Conservation (phyloP, 2,797 vertebrate genomes). For the Lutjanus argentimaculatus region DNA sequence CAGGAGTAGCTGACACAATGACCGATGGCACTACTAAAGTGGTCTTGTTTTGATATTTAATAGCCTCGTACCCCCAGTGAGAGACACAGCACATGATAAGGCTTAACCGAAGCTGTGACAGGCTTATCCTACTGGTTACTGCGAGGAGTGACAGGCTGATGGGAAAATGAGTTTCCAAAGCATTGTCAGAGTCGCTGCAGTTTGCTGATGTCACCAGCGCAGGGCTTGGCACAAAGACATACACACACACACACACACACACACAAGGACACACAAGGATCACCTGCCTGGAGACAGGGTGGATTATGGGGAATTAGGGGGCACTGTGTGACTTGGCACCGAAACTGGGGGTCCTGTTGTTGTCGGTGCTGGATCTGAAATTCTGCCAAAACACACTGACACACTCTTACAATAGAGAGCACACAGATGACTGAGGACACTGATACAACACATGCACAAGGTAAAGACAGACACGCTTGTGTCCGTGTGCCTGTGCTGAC, state of each 20-base stretch:
- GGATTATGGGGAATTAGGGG: constrained; percentile 83
- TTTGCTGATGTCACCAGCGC: constrained; percentile 62
- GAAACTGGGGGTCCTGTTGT: constrained; percentile 73
- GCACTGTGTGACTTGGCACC: constrained; percentile 79
- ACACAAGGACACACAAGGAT: constrained; percentile 66
- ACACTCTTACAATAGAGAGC: constrained; percentile 52
- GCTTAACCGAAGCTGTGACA: constrained; percentile 65
- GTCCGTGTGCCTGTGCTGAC: constrained; percentile 26
- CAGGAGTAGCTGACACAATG: constrained; percentile 54
- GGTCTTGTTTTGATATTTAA: constrained; percentile 74
- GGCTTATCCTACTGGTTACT: constrained; percentile 66
- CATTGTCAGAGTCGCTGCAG: constrained; percentile 47
- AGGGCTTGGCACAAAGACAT: constrained; percentile 27
- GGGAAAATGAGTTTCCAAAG: constrained; percentile 71
- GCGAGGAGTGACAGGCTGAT: constrained; percentile 67
- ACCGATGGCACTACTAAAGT: constrained; percentile 57
- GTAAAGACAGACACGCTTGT: constrained; percentile 37
- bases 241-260: constrained; percentile 24
- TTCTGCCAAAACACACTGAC: constrained; percentile 74
- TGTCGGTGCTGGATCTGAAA: constrained; percentile 73
- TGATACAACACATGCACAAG: constrained; percentile 51
- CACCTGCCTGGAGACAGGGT: constrained; percentile 84
- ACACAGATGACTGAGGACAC: constrained; percentile 55
- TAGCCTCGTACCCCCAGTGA: constrained; percentile 51
- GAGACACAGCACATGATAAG: constrained; percentile 65